These are phyloP conservation scores for Trachelipus rathkii DNA, from an alignment of 1,140 invertebrate genomes.

Conservation along the genomic window DNA sequence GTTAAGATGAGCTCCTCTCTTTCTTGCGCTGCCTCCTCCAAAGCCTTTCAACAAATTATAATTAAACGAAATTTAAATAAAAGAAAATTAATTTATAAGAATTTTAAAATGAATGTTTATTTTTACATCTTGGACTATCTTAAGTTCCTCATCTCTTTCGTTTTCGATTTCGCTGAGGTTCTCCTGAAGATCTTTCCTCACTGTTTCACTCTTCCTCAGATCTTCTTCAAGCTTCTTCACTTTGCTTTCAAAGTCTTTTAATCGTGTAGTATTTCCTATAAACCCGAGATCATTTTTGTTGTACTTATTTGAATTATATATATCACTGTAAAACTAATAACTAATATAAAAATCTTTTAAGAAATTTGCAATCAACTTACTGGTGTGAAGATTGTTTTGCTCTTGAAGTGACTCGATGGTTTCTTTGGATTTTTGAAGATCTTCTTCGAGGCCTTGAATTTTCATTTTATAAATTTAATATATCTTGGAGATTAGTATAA, in stretches of 20 bases:
- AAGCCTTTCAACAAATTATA: slow-evolving; percentile 48
- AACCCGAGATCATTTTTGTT: background rate
- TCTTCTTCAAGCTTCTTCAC: background rate
- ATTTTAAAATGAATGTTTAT: background rate
- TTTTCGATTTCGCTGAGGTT: slow-evolving; percentile 38
- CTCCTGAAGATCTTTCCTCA: slow-evolving; percentile 31
- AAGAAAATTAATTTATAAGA: background rate
- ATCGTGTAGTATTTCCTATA: background rate
- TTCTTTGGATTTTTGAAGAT: background rate
- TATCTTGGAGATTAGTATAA: no score
- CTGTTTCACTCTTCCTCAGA: slow-evolving; percentile 18
- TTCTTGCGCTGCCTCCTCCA: slow-evolving; percentile 59
- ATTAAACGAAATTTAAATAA: slow-evolving; percentile 11
- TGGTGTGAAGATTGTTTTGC: background rate
- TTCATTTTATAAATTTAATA: background rate
- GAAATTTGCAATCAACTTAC: no score
- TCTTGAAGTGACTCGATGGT: background rate
- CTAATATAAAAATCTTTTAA: no score
- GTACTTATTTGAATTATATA: background rate
- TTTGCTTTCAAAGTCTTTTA: background rate
- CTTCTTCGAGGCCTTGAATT: background rate
- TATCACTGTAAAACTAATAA: no score
- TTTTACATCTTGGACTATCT: slow-evolving; percentile 43
- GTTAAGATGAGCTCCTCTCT: slow-evolving; percentile 57
- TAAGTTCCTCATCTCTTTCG: slow-evolving; percentile 43